phyloP scores from a whole-genome alignment of 2,113 vertebrate species.

The Hippocampus comes region DNA sequence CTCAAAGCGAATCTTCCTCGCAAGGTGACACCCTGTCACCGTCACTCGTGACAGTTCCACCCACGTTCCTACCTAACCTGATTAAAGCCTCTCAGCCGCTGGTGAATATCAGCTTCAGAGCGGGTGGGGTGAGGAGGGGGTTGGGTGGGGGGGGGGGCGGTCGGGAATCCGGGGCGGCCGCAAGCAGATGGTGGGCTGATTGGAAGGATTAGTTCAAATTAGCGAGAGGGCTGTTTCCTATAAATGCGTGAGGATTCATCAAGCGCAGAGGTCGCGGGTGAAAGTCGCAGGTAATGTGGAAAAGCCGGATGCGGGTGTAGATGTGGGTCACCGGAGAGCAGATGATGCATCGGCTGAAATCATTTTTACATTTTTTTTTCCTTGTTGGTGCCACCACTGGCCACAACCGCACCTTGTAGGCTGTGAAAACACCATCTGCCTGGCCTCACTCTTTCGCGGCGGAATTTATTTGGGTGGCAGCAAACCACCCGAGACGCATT shows the following conservation, averaged over 20 bases:
- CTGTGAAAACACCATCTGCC: slow-evolving; percentile 30
- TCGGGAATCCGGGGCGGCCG: background rate
- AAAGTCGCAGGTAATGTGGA: slow-evolving; percentile 16
- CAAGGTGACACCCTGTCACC: slow-evolving; percentile 2
- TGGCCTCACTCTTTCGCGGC: slow-evolving; percentile 12
- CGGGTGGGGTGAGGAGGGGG: background rate
- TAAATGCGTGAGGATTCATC: slow-evolving; percentile 39
- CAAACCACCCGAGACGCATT: background rate
- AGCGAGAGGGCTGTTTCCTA: slow-evolving; percentile 37
- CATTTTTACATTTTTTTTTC: slow-evolving; percentile 15
- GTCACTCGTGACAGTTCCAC: slow-evolving; percentile 1
- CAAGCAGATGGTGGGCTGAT: slow-evolving; percentile 40
- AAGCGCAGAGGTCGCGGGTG: slow-evolving; percentile 29
- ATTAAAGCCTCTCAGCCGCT: slow-evolving; percentile 5
- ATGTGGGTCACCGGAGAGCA: slow-evolving; percentile 36
- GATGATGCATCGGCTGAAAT: slow-evolving; percentile 41
- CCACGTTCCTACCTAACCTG: slow-evolving; percentile 8
- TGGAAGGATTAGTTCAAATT: slow-evolving; percentile 47
- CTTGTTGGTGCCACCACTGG: slow-evolving; percentile 7
- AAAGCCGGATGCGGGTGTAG: slow-evolving; percentile 6
- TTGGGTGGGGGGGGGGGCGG: background rate
- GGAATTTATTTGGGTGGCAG: slow-evolving; percentile 4
- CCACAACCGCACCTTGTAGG: slow-evolving; percentile 27
- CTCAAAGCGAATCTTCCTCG: background rate
- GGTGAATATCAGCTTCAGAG: slow-evolving; percentile 4